Evolutionary conservation across 2,797 vertebrate genomes (phyloP), one percentile per base, ranked within the genome.

Genomic region (Eulemur rubriventer): DNA sequence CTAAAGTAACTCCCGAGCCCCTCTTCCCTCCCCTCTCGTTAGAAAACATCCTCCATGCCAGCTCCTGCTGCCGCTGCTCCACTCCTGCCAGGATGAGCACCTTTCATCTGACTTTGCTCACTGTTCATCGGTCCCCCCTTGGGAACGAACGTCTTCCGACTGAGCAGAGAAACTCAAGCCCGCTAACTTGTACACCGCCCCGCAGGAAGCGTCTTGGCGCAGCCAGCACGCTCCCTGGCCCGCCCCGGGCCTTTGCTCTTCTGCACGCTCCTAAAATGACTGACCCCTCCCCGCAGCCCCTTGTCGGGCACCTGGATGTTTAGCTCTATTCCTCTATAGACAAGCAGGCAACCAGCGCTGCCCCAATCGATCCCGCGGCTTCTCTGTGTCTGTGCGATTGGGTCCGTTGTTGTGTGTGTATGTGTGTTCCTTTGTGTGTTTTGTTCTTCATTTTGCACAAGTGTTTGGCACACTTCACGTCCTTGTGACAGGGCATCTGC

Each of bases 281-380:
- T 96, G 96, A 95, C 94, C 81, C 80, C 52, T 97, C 30, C 96
- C 87, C 17, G 94, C 97, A 78, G 59, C 96, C 98, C 98, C 98
- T 96, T 78, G 69, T 79, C 3, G 97, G 99, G 98, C 98, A 96
- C 96, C 98, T 99, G 98, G 99, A 98, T 99, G 99, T 99, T 98
- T 98, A 99, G 98, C 98, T 99, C 99, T 98, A 98, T 98, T 99
- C 99, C 99, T 99, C 98, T 99, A 99, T 99, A 99, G 99, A 99
- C 99, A 99, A 99, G 99, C 99, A 99, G 99, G 99, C 99, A 99
- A 99, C 99, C 99, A 99, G 99, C 98, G 98, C 99, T 99, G 99
- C 99, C 99, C 99, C 98, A 99, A 99, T 98, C 98, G 96, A 96
- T 98, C 91, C 97, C 91, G 48, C 13, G 78, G 88, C 96, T 97